Evolutionary conservation across 2,888 invertebrate genomes (phyloP).

Genomic region (Leptopilina syphax): DNA sequence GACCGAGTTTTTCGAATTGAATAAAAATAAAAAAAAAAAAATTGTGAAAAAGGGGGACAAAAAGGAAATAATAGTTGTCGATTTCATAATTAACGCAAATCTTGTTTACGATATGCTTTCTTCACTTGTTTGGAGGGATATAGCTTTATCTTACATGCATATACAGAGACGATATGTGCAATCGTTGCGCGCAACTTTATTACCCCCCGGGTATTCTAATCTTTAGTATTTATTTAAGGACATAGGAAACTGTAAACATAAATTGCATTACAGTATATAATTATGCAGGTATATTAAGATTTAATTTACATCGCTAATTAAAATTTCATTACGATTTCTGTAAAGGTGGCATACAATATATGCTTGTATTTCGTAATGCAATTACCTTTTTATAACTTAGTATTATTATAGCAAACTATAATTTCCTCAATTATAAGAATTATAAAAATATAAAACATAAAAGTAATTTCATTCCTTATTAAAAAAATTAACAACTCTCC

Average conservation of each 20-base stretch:
- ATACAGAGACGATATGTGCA: slow-evolving; percentile 17
- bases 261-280: slow-evolving; percentile 29
- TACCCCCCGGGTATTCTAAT: slow-evolving; percentile 29
- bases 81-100: slow-evolving; percentile 30
- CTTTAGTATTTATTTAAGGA: slow-evolving; percentile 29
- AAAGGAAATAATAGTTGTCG: not conserved
- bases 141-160: not conserved
- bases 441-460: not conserved
- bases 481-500: not conserved
- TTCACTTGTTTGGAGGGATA: not conserved
- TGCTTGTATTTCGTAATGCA: slow-evolving; percentile 11
- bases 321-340: slow-evolving; percentile 5
- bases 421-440: slow-evolving; percentile 15
- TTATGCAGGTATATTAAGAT: slow-evolving; percentile 33
- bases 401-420: not conserved
- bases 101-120: slow-evolving; percentile 25
- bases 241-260: slow-evolving; percentile 5
- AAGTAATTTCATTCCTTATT: slow-evolving; percentile 14
- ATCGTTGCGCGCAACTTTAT: slow-evolving; percentile 18
- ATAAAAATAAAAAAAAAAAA: no score
- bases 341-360: slow-evolving; percentile 15
- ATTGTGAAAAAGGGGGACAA: not conserved
- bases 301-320: slow-evolving; percentile 29
- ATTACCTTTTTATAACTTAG: slow-evolving; percentile 16
- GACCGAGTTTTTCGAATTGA: not conserved